A percentile compares a stretch with the other conserved stretches of the same genome.
Evolutionary conservation across 2,113 vertebrate genomes (phyloP).

Genomic region (Acanthochromis polyacanthus): DNA sequence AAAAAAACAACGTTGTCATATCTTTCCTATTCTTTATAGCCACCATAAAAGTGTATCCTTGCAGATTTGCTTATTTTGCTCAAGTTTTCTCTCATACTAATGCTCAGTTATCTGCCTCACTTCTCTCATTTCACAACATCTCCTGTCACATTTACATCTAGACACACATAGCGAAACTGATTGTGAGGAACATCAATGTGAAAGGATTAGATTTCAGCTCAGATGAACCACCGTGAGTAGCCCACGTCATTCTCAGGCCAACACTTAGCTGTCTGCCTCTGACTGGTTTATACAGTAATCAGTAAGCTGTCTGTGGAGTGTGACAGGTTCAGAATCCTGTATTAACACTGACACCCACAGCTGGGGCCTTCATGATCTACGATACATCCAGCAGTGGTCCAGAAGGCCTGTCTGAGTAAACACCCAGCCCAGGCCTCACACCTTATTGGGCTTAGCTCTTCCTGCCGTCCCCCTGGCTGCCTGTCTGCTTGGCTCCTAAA

Average conservation of each 20-base stretch:
- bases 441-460: slow-evolving; percentile 40
- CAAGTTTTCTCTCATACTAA: background rate
- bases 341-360: slow-evolving; percentile 55
- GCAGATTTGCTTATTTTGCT: background rate
- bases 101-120: background rate
- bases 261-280: slow-evolving; percentile 6
- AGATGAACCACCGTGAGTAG: background rate
- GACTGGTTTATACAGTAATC: slow-evolving; percentile 43
- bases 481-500: slow-evolving; percentile 67
- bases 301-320: slow-evolving; percentile 15
- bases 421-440: slow-evolving; percentile 27
- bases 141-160: background rate
- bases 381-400: slow-evolving; percentile 34
- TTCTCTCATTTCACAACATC: slow-evolving; percentile 3
- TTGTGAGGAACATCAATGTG: slow-evolving; percentile 2
- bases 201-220: slow-evolving; percentile 11
- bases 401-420: slow-evolving; percentile 42
- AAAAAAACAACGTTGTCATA: background rate
- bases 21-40: background rate
- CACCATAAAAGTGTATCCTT: background rate
- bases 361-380: slow-evolving; percentile 40
- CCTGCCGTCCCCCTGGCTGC: slow-evolving; percentile 28
- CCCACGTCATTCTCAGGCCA: background rate
- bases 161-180: background rate
- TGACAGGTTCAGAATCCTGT: slow-evolving; percentile 32